These are phyloP conservation scores for Epinephelus moara DNA, from an alignment of 2,113 vertebrate genomes.

Conservation along the genomic window DNA sequence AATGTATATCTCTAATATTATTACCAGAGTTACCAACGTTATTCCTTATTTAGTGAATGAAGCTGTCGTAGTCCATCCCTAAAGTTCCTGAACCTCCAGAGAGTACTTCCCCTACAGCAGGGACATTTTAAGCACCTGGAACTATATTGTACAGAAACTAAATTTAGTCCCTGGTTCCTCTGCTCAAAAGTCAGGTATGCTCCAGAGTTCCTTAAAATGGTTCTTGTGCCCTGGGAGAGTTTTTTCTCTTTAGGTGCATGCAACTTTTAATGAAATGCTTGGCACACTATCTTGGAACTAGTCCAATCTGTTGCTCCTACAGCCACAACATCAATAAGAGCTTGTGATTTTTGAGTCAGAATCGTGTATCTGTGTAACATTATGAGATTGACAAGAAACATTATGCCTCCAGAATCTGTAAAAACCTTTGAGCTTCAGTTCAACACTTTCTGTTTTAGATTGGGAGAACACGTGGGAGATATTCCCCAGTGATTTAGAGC, in stretches of 20 bases:
- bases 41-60: too few species aligned
- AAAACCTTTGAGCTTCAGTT: constrained; percentile 6
- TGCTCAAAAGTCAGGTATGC: not conserved
- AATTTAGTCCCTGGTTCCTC: not conserved
- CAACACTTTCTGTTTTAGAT: not conserved
- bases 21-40: too few species aligned
- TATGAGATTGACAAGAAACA: not conserved
- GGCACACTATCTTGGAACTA: not conserved
- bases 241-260: not conserved
- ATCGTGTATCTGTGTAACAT: not conserved
- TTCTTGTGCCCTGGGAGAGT: not conserved
- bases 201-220: not conserved
- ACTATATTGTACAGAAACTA: not conserved
- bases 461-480: constrained; percentile 4
- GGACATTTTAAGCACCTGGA: too few species aligned
- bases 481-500: not conserved
- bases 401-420: not conserved
- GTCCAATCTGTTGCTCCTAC: not conserved
- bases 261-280: not conserved
- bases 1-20: too few species aligned
- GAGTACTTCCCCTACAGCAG: too few species aligned
- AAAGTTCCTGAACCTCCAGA: too few species aligned
- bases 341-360: not conserved
- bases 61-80: too few species aligned
- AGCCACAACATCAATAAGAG: not conserved